Evolutionary conservation across 2,113 vertebrate species (phyloP), one percentile per base, ranked within the genome.

Genomic region (Barnardius zonarius): DNA sequence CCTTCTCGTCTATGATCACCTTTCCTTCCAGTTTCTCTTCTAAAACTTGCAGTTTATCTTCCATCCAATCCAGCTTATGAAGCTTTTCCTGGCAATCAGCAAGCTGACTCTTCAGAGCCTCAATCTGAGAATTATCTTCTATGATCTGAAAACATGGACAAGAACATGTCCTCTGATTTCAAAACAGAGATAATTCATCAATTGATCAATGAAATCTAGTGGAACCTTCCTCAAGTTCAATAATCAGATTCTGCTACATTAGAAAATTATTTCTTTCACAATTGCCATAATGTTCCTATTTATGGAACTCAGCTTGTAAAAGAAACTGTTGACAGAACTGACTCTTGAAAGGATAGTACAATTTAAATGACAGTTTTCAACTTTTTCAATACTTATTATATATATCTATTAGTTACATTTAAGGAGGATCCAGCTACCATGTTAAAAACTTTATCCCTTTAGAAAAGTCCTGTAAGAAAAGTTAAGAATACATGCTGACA

Each of bases 21-120:
- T 98, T 98, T 37, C 98, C 98, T 94, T 98, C 97, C 85, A 98
- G 79, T 51, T 95, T 97, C 76, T 97, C 97, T 96, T 99, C 98
- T 96, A 99, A 97, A 68, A 68, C 23, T 14, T 87, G 68, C 27
- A 99, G 81, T 39, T 97, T 98, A 52, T 98, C 97, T 86, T 99
- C 98, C 39, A 98, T 62, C 86, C 92, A 97, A 55, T 95, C 95
- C 66, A 98, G 95, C 37, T 96, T 92, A 82, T 86, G 91, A 70
- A 99, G 97, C 67, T 98, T 98, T 77, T 98, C 97, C 92, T 98
- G 98, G 74, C 98, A 98, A 91, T 98, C 97, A 76, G 97, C 95
- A 74, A 99, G 90, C 72, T 98, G 96, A 37, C 62, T 95, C 89
- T 98, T 98, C 37, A 99, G 68, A 24, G 90, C 88, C 37, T 96